Evolutionary conservation across 2,797 vertebrate genomes (phyloP), one percentile per base, ranked within the genome.

Genomic region (Notoglanidium macrostoma): DNA sequence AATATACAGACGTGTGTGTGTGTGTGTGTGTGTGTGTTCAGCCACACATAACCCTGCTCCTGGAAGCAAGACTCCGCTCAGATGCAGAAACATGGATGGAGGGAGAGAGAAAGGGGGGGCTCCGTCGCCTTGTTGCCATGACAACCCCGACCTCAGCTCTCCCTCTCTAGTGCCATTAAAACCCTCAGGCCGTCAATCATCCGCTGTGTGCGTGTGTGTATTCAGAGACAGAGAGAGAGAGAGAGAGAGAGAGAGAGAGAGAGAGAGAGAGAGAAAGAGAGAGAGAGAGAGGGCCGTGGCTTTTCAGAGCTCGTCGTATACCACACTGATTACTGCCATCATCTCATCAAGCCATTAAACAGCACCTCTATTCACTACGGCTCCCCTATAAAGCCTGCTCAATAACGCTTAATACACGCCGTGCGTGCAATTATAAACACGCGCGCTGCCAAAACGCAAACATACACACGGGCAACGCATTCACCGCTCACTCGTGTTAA

Each of bases 131-230:
- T 89, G 93, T 94, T 94, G 91, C 93, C 89, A 94, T 93, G 92
- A 92, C 89, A 92, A 94, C 93, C 89, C 89, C 89, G 89, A 91
- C 92, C 92, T 92, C 92, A 87, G 90, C 91, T 92, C 92, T 93
- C 89, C 89, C 93, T 94, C 93, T 91, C 89, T 87, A 88, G 90
- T 91, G 91, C 90, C 90, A 92, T 92, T 92, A 92, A 92, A 92
- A 92, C 92, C 92, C 93, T 92, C 92, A 87, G 91, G 92, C 92
- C 88, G 93, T 92, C 92, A 92, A 91, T 94, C 93, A 94, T 90
- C 85, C 44, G 79, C 87, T 88, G 86, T 88, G 79, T 90, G 84
- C 81, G 82, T 49, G 83, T 35, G 57, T 23, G 72, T 55, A 79
- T 68, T 21, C 35, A 35, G 35, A 35, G 35, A 35, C 35, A 35